Percentiles rank a stretch among this genome's conserved stretches.
Evolutionary conservation across 1,140 invertebrate species (phyloP).

Genomic region (Trichogramma pretiosum): DNA sequence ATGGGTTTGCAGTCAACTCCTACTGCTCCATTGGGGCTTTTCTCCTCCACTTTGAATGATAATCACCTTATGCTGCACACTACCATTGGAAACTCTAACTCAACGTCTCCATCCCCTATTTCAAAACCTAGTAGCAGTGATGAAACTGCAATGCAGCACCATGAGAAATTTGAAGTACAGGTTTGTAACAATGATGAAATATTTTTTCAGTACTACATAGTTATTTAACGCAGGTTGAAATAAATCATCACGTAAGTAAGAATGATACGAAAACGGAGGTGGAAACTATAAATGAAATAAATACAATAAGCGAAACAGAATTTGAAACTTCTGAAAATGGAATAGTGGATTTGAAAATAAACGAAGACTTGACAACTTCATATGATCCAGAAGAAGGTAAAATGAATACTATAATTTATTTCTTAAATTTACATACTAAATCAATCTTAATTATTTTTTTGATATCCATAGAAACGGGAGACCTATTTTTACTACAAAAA

Average conservation of each 20-base stretch:
- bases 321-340: slow-evolving; percentile 10
- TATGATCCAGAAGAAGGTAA: slow-evolving; percentile 35
- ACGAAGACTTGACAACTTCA: slow-evolving; percentile 3
- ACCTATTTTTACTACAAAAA: slow-evolving; percentile 36
- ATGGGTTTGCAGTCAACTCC: slow-evolving; percentile 40
- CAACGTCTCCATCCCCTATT: no score
- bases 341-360: slow-evolving; percentile 2
- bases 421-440: not conserved
- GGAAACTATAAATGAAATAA: slow-evolving; percentile 2
- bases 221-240: no score
- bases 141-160: no score
- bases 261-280: not conserved
- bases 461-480: slow-evolving; percentile 29
- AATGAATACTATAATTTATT: not conserved
- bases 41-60: slow-evolving; percentile 7
- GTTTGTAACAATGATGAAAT: no score
- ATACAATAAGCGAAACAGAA: no score
- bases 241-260: no score
- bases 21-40: slow-evolving; percentile 1
- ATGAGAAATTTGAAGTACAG: no score
- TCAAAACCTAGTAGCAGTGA: no score
- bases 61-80: no score
- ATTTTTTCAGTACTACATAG: no score
- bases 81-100: no score
- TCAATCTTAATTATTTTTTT: slow-evolving; percentile 1